phyloP scores from a whole-genome alignment of 2,113 vertebrate species.

The Gallinago paraguaiae region DNA sequence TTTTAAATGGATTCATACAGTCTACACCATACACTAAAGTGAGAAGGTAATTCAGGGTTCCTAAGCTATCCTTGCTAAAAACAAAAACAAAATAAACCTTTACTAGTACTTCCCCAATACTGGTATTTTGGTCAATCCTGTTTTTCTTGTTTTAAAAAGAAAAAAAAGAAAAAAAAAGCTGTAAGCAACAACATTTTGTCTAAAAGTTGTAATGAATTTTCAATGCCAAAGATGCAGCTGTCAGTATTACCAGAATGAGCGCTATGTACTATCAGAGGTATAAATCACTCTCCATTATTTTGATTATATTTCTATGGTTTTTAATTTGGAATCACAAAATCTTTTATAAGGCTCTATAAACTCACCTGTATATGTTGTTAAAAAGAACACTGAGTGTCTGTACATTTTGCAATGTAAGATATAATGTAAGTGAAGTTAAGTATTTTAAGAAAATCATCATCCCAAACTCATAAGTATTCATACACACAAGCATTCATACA shows the following conservation, averaged over 20 bases:
- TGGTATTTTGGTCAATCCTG: constrained; percentile 72
- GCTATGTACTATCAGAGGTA: constrained; percentile 76
- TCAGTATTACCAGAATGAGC: constrained; percentile 71
- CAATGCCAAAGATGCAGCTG: constrained; percentile 86
- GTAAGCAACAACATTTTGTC: constrained; percentile 78
- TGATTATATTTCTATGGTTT: constrained; percentile 80
- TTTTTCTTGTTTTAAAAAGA: constrained; percentile 64
- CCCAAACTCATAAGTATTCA: constrained; percentile 55
- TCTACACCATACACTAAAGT: constrained; percentile 72
- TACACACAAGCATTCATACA: background rate
- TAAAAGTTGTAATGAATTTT: constrained; percentile 78
- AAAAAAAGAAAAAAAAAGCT: constrained; percentile 50
- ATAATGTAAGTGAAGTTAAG: constrained; percentile 78
- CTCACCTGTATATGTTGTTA: constrained; percentile 80
- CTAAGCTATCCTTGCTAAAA: constrained; percentile 76
- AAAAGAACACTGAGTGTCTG: constrained; percentile 79
- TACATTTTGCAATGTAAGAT: constrained; percentile 85
- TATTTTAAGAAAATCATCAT: constrained; percentile 77
- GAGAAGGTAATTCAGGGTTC: constrained; percentile 83
- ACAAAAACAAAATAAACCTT: constrained; percentile 63
- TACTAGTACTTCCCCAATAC: constrained; percentile 72
- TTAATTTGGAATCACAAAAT: constrained; percentile 76
- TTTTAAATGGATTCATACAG: constrained; percentile 81
- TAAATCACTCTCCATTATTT: constrained; percentile 74
- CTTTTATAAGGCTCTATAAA: constrained; percentile 79